Evolutionary conservation across 2,113 vertebrate species (phyloP), one percentile per base, ranked within the genome.

Genomic region (Pachyramphus minor): DNA sequence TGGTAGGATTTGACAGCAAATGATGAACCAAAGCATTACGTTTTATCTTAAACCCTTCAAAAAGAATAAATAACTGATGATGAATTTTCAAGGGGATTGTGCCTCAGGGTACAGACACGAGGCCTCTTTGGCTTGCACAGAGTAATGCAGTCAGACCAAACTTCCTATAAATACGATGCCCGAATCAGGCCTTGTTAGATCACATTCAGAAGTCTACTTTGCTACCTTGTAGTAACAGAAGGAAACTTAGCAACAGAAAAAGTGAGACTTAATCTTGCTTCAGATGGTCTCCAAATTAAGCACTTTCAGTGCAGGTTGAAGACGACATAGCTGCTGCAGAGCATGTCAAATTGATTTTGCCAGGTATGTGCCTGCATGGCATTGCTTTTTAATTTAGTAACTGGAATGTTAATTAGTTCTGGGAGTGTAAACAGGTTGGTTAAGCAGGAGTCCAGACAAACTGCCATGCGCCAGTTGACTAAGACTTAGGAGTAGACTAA

Each of bases 321-420:
- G 76, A 90, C 21, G 39, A 75, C 64, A n/a, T 3, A 85, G 55
- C 23, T 89, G 50, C 39, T 89, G 52, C 50, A 74, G 72, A 81
- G 24, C 47, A 31, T 16, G 14, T 67, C 74, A 64, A 68, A 92
- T 89, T 78, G 80, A 95, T 95, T 87, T 90, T 93, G 14, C 33
- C 47, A 89, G 64, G 17, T 50, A 72, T 95, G 93, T 90, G 89
- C 68, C 72, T 75, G 39, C 60, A 84, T 44, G 28, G 13, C 17
- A 44, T 28, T 72, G 30, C 24, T 77, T 90, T 95, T 81, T 74
- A 86, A 80, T 96, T 96, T 89, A 84, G 80, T 84, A 87, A 84
- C 60, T 67, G 44, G 30, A 78, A 30, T 23, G 49, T 84, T 90
- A 81, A 95, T 92, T 92, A 67, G 56, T 81, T 78, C 60, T 67